Base-by-base conservation (phyloP, 2,888 invertebrate genomes). In the Theretra japonica region DNA sequence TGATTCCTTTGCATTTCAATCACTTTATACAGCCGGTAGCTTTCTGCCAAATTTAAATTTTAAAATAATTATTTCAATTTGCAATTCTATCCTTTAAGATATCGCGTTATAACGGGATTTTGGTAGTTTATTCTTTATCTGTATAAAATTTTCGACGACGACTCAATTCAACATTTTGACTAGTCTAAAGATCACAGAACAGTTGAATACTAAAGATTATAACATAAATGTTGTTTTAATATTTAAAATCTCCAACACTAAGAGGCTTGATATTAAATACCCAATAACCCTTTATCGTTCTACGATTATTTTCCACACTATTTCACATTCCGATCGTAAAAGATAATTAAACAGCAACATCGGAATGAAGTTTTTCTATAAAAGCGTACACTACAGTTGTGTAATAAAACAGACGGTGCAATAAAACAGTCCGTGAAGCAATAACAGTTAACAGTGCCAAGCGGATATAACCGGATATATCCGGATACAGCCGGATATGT, bases 381-480 rank as follows among this genome's bases (percentile, higher is more conserved):
- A 53, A 70, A 65, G 23, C 53, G 65, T 48, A 25, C 23, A 70
- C 62, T 70, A 56, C 50, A 28, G 30, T 33, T 62, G 23, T 21
- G 70, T 72, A 78, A 81, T 85, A 85, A 85, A 85, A 77, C 79
- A 82, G 76, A 72, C 73, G 72, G 73, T 57, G 80, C 81, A 83
- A 85, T 87, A 86, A 86, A 86, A 79, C 80, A 80, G 79, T 77
- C 78, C 74, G 78, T 78, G 72, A 71, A 77, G 83, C 83, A 85
- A 86, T 88, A 88, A 86, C 85, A 83, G 86, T 86, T 83, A 83
- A 82, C 81, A 74, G 82, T 79, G 81, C 79, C 77, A 80, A 76
- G 79, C 80, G 81, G 79, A 79, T 77, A 77, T 77, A 73, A 70
- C 73, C 74, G 76, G 75, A 75, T 73, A 75, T 75, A 77, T 62